These are phyloP conservation scores for Autographa pulchrina DNA, from an alignment of 2,888 invertebrate genomes.

Conservation along the genomic window DNA sequence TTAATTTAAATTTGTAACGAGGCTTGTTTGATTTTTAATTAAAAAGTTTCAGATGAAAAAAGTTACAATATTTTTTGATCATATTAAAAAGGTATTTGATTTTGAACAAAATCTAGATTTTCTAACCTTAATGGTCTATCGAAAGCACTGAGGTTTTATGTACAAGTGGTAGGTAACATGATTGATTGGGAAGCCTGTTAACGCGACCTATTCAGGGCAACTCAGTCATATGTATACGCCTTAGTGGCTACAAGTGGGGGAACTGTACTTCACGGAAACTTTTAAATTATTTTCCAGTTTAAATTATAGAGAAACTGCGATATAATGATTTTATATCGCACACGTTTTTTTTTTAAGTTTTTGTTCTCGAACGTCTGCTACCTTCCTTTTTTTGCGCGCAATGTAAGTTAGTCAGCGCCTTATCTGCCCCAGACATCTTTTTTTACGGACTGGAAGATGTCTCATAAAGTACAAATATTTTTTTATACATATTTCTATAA, in stretches of 20 bases:
- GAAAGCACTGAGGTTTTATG: slow-evolving; percentile 12
- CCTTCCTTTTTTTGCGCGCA: not conserved
- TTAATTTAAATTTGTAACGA: too few species aligned
- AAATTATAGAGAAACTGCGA: not conserved
- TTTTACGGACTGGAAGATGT: not conserved
- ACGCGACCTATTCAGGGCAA: slow-evolving; percentile 25
- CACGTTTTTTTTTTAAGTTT: too few species aligned
- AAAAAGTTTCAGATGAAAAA: too few species aligned
- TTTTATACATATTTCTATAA: not conserved
- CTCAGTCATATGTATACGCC: slow-evolving; percentile 20
- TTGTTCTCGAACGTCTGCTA: too few species aligned
- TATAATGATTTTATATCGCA: too few species aligned
- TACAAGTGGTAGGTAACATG: slow-evolving; percentile 13
- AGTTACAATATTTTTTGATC: not conserved
- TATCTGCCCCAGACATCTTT: not conserved
- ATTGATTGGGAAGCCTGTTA: slow-evolving; percentile 28
- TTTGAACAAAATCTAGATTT: slow-evolving; percentile 3
- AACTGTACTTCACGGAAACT: not conserved
- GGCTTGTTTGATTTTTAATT: too few species aligned
- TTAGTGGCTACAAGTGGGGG: not conserved
- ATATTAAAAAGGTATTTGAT: not conserved
- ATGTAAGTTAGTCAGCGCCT: not conserved
- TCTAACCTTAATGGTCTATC: not conserved
- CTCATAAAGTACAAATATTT: not conserved
- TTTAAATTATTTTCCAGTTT: not conserved